Evolutionary conservation across 2,797 vertebrate species (phyloP).

Genomic region (Enteromius thamalakanensis): DNA sequence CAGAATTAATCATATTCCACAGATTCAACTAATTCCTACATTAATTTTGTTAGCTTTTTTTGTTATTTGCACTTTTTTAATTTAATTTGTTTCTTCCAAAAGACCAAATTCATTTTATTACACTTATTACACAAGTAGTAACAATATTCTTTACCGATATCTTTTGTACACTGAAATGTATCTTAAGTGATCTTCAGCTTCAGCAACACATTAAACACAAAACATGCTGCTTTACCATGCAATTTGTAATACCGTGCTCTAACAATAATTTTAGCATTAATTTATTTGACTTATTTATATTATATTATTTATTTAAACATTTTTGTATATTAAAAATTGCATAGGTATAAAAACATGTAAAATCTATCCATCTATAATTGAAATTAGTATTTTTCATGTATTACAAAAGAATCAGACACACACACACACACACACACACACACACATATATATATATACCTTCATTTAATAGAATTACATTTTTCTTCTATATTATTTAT

Average conservation of each 20-base stretch:
- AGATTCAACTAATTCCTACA: slow-evolving; percentile 22
- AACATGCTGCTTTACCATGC: background rate
- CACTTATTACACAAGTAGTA: background rate
- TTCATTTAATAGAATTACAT: background rate
- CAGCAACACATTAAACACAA: background rate
- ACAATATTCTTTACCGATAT: background rate
- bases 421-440: no score
- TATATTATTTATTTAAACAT: background rate
- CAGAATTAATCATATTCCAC: slow-evolving; percentile 35
- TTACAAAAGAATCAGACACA: no score
- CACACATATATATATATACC: no score
- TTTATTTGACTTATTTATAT: background rate
- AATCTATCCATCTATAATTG: no score
- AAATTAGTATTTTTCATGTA: no score
- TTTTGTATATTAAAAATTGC: background rate
- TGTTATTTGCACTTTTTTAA: slow-evolving; percentile 14
- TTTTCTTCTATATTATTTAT: background rate
- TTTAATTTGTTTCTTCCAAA: slow-evolving; percentile 7
- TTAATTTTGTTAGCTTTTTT: slow-evolving; percentile 6
- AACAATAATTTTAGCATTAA: background rate
- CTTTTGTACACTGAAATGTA: background rate
- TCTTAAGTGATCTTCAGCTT: background rate
- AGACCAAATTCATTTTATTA: slow-evolving; percentile 13
- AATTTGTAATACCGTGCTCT: background rate
- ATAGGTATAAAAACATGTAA: background rate